Base-by-base conservation (phyloP, 2,113 vertebrate genomes). In the Bubo bubo region DNA sequence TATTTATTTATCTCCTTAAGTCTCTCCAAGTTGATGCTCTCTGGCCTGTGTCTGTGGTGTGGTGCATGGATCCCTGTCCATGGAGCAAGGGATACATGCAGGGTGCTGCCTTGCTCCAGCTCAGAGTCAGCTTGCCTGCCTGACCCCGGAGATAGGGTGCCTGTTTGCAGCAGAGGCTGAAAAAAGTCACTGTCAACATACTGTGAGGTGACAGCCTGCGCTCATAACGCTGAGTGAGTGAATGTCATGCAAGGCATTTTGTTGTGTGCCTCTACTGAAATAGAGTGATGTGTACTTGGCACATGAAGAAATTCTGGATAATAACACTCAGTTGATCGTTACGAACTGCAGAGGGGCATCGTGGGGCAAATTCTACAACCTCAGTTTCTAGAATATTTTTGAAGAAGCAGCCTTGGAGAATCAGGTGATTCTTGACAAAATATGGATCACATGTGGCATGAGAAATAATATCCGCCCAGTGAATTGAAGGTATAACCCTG, bases 111-210 rank as follows among this genome's bases (percentile, higher is more conserved):
- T n/a, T 10, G 30, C 37, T 43, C 15, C 1, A 20, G 56, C 20
- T 32, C 7, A 4, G 15, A 9, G 10, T 20, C 39, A 6, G 2
- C 55, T 55, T 9, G 11, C 28, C 30, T 14, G 47, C 47, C 56
- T 5, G 4, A 2, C n/a, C 23, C 41, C 8, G 5, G 19, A 67
- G 53, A 24, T 27, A 12, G 9, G n/a, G 45, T 19, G 34, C 35
- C 43, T 26, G 12, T 43, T 41, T 2, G 10, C 47, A 43, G 59
- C 24, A 20, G 86, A 28, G 28, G 34, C 56, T 34, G 12, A 24
- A 13, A 16, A 47, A 28, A 23, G 45, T 6, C 19, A 4, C 30
- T 3, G 1, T 23, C 50, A 14, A 0, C 3, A 2, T 41, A 2
- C 27, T 2, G 37, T 3, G 2, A 34, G 59, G 39, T 4, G 23